Percentiles rank a stretch among this genome's conserved stretches.
phyloP scores from a whole-genome alignment of 2,888 invertebrate genomes.

The Andrena flavipes region DNA sequence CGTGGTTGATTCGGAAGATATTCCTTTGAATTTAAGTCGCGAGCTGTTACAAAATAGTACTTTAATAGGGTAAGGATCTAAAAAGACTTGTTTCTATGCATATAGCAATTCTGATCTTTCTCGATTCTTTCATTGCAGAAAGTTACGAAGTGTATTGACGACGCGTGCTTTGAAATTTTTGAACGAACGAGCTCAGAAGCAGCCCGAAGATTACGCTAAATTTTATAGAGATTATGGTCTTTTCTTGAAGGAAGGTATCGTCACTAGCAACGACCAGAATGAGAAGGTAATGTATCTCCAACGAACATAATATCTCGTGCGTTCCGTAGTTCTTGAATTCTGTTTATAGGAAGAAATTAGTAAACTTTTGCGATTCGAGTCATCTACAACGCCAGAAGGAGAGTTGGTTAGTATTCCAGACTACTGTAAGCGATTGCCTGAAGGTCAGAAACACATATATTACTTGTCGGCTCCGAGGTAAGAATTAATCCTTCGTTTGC shows the following conservation, averaged over 20 bases:
- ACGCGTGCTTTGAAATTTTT: slow-evolving; percentile 94
- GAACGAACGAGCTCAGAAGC: slow-evolving; percentile 93
- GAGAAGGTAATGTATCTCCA: slow-evolving; percentile 89
- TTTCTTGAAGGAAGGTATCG: slow-evolving; percentile 98
- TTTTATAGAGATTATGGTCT: slow-evolving; percentile 97
- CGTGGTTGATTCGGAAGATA: slow-evolving; percentile 99
- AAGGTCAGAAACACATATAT: slow-evolving; percentile 94
- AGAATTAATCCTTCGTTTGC: slow-evolving; percentile 9
- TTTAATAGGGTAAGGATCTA: slow-evolving; percentile 90
- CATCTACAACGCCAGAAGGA: slow-evolving; percentile 91
- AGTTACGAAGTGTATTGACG: slow-evolving; percentile 93
- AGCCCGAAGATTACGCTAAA: slow-evolving; percentile 91
- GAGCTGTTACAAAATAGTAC: slow-evolving; percentile 97
- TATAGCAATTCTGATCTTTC: slow-evolving; percentile 23
- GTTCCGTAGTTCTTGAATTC: neutral
- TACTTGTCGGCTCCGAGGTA: slow-evolving; percentile 97
- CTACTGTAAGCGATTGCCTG: slow-evolving; percentile 91
- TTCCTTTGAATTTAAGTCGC: slow-evolving; percentile 97
- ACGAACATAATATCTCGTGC: neutral
- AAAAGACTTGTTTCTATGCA: slow-evolving; percentile 13
- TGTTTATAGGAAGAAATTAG: slow-evolving; percentile 92
- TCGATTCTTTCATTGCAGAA: slow-evolving; percentile 85
- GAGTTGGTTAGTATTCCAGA: slow-evolving; percentile 92
- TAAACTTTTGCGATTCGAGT: slow-evolving; percentile 96
- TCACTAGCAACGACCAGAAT: slow-evolving; percentile 91